phyloP scores from a whole-genome alignment of 2,797 vertebrate species.

The Aulostomus chinensis region DNA sequence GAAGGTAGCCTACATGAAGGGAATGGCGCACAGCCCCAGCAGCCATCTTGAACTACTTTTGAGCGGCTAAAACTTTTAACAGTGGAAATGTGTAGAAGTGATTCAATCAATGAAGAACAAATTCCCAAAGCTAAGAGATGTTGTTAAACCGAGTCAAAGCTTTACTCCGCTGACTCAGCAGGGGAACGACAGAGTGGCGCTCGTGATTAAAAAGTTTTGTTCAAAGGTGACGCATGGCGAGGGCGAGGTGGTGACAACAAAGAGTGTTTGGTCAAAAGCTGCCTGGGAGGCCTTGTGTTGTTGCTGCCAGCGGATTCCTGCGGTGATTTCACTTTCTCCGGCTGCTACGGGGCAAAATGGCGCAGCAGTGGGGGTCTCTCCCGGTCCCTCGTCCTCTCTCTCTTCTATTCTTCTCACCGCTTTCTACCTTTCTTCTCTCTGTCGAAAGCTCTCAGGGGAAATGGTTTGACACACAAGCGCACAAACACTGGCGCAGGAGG shows the following conservation, averaged over 20 bases:
- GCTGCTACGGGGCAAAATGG: conserved; percentile 13
- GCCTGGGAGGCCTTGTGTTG: conserved; percentile 26
- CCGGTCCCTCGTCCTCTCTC: background rate
- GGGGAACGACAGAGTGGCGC: background rate
- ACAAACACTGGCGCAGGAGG: conserved; percentile 34
- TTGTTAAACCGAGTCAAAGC: no score
- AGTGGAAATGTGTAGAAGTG: background rate
- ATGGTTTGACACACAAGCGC: conserved; percentile 49
- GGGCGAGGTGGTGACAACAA: conserved; percentile 13
- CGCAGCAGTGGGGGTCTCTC: conserved; percentile 11
- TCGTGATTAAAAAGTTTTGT: conserved; percentile 26
- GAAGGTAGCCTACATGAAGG: conserved; percentile 50
- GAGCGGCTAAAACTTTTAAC: conserved; percentile 18
- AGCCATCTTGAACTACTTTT: conserved; percentile 43
- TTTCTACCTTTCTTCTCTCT: conserved; percentile 22
- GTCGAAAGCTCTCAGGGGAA: conserved; percentile 49
- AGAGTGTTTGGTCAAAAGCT: conserved; percentile 13
- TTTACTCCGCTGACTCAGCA: no score
- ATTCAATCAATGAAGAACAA: background rate
- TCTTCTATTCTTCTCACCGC: conserved; percentile 13
- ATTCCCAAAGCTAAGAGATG: background rate
- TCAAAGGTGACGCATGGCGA: conserved; percentile 11
- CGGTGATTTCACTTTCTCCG: conserved; percentile 38
- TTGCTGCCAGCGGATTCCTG: conserved; percentile 28
- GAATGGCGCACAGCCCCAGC: conserved; percentile 13